Evolutionary conservation across 2,888 invertebrate species (phyloP).

Genomic region (Pseudolycoriella hygida): DNA sequence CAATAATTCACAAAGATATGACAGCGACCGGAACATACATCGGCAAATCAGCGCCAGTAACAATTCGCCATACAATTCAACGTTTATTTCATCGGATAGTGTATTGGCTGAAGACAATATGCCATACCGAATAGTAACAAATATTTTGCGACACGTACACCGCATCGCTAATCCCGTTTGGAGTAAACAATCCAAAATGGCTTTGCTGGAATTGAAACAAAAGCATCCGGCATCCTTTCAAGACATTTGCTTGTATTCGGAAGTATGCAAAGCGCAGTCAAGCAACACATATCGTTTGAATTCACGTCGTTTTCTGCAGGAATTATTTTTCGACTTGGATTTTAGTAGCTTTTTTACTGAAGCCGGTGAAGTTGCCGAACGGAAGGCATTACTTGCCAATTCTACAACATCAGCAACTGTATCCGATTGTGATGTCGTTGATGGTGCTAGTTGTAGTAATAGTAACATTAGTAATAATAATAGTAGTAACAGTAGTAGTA

Average conservation of each 20-base stretch:
- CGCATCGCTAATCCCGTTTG: slow-evolving; percentile 64
- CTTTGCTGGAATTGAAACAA: slow-evolving; percentile 57
- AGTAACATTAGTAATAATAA: background rate
- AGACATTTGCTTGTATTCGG: slow-evolving; percentile 84
- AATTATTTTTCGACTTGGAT: slow-evolving; percentile 73
- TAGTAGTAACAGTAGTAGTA: background rate
- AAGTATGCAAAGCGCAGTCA: slow-evolving; percentile 64
- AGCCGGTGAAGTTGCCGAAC: slow-evolving; percentile 31
- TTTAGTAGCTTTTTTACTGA: slow-evolving; percentile 44
- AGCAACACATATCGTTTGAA: slow-evolving; percentile 65
- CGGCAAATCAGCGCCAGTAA: slow-evolving; percentile 7
- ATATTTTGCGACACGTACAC: slow-evolving; percentile 50
- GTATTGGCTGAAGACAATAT: slow-evolving; percentile 25
- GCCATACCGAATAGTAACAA: slow-evolving; percentile 24
- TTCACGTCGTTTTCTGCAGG: slow-evolving; percentile 78
- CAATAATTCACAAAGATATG: slow-evolving; percentile 9
- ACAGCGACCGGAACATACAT: slow-evolving; percentile 15
- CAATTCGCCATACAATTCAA: slow-evolving; percentile 13
- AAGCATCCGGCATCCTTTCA: slow-evolving; percentile 54
- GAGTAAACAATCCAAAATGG: slow-evolving; percentile 64
- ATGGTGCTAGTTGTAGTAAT: background rate
- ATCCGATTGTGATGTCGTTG: background rate
- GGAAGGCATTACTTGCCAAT: slow-evolving; percentile 10
- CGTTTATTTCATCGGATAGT: slow-evolving; percentile 29
- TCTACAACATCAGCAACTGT: background rate